Percentiles rank a stretch among this genome's conserved stretches.
phyloP scores from a whole-genome alignment of 2,113 vertebrate species.

The Esox niger region DNA sequence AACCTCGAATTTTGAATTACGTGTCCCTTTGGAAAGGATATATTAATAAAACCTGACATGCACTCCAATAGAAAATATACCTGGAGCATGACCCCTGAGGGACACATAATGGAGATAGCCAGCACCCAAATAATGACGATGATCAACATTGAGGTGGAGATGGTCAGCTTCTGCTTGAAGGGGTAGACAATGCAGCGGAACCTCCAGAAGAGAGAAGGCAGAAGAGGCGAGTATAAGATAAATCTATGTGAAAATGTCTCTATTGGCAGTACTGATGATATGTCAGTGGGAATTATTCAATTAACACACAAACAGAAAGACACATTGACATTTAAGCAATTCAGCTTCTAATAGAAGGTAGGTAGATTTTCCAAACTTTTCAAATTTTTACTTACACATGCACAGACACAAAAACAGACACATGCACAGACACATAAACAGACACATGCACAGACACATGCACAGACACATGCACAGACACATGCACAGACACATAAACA shows the following conservation, averaged over 20 bases:
- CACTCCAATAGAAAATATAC: too few species aligned
- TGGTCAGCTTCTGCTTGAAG: slow-evolving; percentile 85
- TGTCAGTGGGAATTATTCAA: too few species aligned
- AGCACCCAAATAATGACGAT: slow-evolving; percentile 83
- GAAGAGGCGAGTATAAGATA: neutral
- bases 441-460: neutral
- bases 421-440: neutral
- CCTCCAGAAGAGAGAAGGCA: slow-evolving; percentile 53
- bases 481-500: too few species aligned
- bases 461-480: neutral
- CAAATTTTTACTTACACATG: too few species aligned
- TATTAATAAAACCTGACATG: too few species aligned
- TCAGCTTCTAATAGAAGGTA: too few species aligned
- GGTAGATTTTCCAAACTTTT: too few species aligned
- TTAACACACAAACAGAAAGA: too few species aligned
- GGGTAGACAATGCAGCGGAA: slow-evolving; percentile 87
- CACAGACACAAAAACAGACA: too few species aligned
- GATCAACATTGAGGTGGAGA: slow-evolving; percentile 71
- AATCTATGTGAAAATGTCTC: neutral
- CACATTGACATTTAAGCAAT: too few species aligned
- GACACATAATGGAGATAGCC: slow-evolving; percentile 84
- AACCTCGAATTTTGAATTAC: too few species aligned
- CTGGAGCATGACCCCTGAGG: slow-evolving; percentile 86
- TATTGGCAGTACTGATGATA: neutral
- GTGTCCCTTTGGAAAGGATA: too few species aligned